These are phyloP conservation scores for Molorchus minor DNA, from an alignment of 2,888 invertebrate species.

Conservation along the genomic window DNA sequence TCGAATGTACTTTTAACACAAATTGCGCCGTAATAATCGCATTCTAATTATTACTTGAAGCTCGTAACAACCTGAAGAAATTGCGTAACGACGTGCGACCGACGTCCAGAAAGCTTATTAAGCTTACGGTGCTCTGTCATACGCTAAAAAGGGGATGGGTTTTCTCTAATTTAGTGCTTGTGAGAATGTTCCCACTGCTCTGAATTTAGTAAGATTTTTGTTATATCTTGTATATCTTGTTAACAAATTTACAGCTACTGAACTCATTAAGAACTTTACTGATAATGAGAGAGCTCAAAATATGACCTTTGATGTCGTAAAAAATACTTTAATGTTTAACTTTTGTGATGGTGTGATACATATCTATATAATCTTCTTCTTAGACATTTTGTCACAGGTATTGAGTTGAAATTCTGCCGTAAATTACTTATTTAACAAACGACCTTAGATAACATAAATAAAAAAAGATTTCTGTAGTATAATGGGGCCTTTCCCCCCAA, in stretches of 20 bases:
- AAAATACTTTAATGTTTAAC: too few relatives aligned
- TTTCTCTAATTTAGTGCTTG: neutral
- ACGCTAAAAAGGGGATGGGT: neutral
- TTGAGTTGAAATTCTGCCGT: too few relatives aligned
- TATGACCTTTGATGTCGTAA: too few relatives aligned
- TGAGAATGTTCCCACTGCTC: slow-evolving; percentile 3
- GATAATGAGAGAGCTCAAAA: neutral
- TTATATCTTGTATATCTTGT: neutral
- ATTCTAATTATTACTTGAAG: slow-evolving; percentile 9
- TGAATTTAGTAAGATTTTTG: neutral
- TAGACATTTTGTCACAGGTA: too few relatives aligned
- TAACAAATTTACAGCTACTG: neutral
- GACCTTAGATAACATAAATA: too few relatives aligned
- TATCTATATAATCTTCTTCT: too few relatives aligned
- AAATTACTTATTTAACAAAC: too few relatives aligned
- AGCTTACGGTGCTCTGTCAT: neutral
- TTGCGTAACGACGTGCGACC: slow-evolving; percentile 16
- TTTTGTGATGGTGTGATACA: too few relatives aligned
- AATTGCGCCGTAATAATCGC: slow-evolving; percentile 12
- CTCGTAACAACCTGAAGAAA: slow-evolving; percentile 1
- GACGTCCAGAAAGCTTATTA: slow-evolving; percentile 11
- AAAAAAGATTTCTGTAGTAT: too few relatives aligned
- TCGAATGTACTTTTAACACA: slow-evolving; percentile 8
- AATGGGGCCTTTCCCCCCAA: too few relatives aligned
- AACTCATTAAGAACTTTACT: slow-evolving; percentile 9